Evolutionary conservation across 2,888 invertebrate genomes (phyloP), one percentile per base, ranked within the genome.

Genomic region (Gryllus longicercus): DNA sequence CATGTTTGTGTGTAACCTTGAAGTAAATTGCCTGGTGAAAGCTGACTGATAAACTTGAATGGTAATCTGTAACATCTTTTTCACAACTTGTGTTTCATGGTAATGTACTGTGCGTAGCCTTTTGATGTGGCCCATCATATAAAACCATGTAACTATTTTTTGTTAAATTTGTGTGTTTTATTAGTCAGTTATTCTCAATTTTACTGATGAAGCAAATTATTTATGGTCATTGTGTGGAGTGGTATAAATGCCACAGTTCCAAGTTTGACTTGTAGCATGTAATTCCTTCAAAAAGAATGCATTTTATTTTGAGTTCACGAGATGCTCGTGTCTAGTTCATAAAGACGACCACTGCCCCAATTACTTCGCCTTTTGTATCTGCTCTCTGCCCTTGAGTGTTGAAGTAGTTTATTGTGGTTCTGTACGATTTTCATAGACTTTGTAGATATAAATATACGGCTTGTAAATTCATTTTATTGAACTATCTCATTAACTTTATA

Each of bases 1-100:
- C 51, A 50, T 25, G 25, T 78, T 23, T 50, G 50, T 18, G n/a
- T 50, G 25, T 78, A 49, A 78, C 50, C 21, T 14, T 78, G 21
- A 14, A 51, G 23, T 78, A 23, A 38, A 50, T 50, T 50, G 51
- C 78, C 51, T 51, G 51, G 78, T 78, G 50, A 78, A 78, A 51
- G 77, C 21, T 38, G 77, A 77, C 50, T 50, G 51, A 21, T 78
- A 78, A 78, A 50, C 38, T 8, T 38, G 38, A 38, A 38, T 38
- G 38, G 38, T 38, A 38, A 38, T 8, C 38, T 38, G 38, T 38
- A 38, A 38, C 38, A 38, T 38, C 38, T 38, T 38, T 38, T 38
- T 38, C 38, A 38, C 38, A 38, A 18, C 49, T 18, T 76, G 76
- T 76, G 49, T 38, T 50, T 49, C 50, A 49, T 76, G 76, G n/a